A percentile compares a stretch with the other conserved stretches of the same genome.
phyloP scores from a whole-genome alignment of 2,888 invertebrate genomes.

The Troglohyphantes excavatus region DNA sequence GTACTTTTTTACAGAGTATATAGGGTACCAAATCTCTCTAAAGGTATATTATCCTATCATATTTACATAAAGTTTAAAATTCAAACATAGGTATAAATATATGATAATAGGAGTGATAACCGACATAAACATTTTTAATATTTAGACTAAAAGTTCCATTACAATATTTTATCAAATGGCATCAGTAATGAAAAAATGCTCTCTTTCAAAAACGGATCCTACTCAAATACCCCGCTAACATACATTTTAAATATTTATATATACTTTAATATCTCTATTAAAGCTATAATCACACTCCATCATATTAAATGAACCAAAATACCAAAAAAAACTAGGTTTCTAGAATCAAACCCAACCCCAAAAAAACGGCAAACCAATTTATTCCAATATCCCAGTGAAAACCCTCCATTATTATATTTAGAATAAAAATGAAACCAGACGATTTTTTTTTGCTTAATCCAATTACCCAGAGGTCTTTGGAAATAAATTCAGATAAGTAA shows the following conservation, averaged over 20 bases:
- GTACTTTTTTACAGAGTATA: no score
- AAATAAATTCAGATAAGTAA: not conserved
- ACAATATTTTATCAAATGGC: no score
- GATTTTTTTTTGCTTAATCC: not conserved
- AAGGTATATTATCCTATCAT: no score
- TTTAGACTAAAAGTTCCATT: not conserved
- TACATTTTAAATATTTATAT: no score
- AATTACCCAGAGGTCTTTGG: not conserved
- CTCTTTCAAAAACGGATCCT: no score
- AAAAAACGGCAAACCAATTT: not conserved
- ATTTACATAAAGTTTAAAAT: no score
- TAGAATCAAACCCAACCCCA: not conserved
- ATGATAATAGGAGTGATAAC: no score
- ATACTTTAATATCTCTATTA: not conserved
- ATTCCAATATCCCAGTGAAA: not conserved
- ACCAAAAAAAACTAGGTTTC: not conserved
- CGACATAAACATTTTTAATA: no score
- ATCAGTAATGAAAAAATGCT: no score
- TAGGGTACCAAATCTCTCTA: no score
- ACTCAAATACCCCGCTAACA: no score
- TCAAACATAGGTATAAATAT: no score
- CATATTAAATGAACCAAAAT: not conserved
- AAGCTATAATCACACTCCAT: not conserved
- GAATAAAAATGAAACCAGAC: not conserved
- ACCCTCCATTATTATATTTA: not conserved